A percentile compares a stretch with the other conserved stretches of the same genome.
Evolutionary conservation across 2,888 invertebrate genomes (phyloP).

Genomic region (Trisateles emortualis): DNA sequence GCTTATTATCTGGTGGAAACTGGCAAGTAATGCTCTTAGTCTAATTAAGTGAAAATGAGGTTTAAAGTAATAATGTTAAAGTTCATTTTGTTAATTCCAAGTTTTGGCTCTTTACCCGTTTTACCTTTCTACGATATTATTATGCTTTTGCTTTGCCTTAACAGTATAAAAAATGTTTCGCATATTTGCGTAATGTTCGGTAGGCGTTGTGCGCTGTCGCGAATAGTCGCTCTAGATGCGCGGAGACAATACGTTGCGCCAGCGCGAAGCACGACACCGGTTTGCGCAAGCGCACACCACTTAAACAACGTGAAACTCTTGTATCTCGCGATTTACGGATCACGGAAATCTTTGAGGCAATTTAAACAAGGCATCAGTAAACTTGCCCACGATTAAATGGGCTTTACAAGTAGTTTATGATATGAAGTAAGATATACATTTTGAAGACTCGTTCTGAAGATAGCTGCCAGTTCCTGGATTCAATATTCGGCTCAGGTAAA

Average conservation of each 20-base stretch:
- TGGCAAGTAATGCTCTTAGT: no score
- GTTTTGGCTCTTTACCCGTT: no score
- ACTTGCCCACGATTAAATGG: constrained; percentile 33
- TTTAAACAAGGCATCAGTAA: constrained; percentile 47
- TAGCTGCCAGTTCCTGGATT: no score
- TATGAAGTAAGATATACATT: background rate
- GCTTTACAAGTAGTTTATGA: constrained; percentile 16
- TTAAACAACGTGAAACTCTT: constrained; percentile 55
- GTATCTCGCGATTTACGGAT: constrained; percentile 58
- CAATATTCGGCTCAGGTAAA: no score
- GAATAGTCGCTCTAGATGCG: constrained; percentile 72
- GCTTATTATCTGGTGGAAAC: no score
- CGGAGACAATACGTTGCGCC: constrained; percentile 68
- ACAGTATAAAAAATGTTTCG: no score
- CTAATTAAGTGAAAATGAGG: no score
- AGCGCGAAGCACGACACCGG: constrained; percentile 45
- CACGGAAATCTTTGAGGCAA: constrained; percentile 53
- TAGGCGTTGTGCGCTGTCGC: constrained; percentile 61
- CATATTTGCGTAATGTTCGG: constrained; percentile 59
- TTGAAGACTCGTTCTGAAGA: background rate
- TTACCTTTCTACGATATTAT: no score
- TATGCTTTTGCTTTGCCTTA: no score
- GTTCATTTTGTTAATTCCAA: no score
- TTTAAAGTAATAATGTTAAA: no score
- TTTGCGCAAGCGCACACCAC: constrained; percentile 53